Evolutionary conservation across 2,888 invertebrate genomes (phyloP).

Genomic region (Homarus gammarus): DNA sequence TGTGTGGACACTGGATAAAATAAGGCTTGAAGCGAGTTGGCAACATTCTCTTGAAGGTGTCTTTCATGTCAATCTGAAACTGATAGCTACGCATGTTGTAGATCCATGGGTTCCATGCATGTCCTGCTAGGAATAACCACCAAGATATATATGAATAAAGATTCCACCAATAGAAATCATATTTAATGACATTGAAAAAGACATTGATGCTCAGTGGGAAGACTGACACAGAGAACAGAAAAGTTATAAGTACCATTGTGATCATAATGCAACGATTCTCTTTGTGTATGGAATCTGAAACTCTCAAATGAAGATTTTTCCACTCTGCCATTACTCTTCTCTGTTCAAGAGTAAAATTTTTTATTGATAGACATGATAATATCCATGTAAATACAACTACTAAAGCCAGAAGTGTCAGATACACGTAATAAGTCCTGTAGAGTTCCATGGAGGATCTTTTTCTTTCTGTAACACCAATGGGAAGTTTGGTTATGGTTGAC

Average conservation of each 20-base stretch:
- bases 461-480: not conserved
- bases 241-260: not conserved
- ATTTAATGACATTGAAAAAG: not conserved
- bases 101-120: constrained; percentile 36
- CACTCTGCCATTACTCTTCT: not conserved
- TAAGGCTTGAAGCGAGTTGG: too few relatives aligned
- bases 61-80: not conserved
- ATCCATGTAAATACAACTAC: not conserved
- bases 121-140: constrained; percentile 15
- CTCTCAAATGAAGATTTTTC: not conserved
- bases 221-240: not conserved
- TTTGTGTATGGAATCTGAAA: not conserved
- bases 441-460: not conserved
- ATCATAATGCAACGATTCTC: constrained; percentile 21
- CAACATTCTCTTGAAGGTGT: not conserved
- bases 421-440: too few relatives aligned
- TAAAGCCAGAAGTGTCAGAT: not conserved
- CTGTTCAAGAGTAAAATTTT: not conserved
- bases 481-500: not conserved
- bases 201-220: not conserved
- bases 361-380: not conserved
- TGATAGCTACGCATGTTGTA: constrained; percentile 30
- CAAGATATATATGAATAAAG: not conserved
- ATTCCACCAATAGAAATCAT: not conserved
- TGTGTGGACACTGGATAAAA: too few relatives aligned